Evolutionary conservation across 2,888 invertebrate genomes (phyloP).

Genomic region (Monochamus alternatus): DNA sequence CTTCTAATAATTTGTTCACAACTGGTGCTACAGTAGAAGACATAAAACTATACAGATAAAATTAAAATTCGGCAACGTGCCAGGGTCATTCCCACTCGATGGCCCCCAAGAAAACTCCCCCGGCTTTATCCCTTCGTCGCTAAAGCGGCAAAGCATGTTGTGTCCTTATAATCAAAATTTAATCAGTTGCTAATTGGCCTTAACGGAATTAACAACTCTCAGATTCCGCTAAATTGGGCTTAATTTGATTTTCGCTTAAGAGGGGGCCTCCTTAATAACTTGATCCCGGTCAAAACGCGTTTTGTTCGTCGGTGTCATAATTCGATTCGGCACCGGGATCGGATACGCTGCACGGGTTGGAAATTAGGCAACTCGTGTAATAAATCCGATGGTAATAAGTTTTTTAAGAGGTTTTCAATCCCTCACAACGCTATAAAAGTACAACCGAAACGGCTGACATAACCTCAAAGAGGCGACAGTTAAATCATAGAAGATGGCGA

Average conservation of each 20-base stretch:
- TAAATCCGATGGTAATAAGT: too few relatives aligned
- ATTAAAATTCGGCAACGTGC: neutral
- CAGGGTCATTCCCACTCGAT: neutral
- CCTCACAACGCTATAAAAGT: too few relatives aligned
- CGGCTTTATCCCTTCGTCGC: constrained; percentile 6
- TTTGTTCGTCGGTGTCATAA: neutral
- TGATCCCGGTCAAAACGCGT: neutral
- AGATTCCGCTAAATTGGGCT: constrained; percentile 20
- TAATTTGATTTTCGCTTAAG: constrained; percentile 22
- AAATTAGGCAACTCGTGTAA: neutral
- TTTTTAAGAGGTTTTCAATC: too few relatives aligned
- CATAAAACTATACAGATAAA: too few relatives aligned
- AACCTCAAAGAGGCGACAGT: too few relatives aligned
- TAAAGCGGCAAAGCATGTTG: constrained; percentile 27
- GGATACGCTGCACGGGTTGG: neutral
- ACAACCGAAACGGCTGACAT: too few relatives aligned
- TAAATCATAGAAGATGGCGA: too few relatives aligned
- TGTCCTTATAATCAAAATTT: constrained; percentile 26
- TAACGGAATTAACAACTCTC: constrained; percentile 25
- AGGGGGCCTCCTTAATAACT: constrained; percentile 3
- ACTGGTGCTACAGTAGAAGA: too few relatives aligned
- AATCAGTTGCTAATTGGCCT: constrained; percentile 23
- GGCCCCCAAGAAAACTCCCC: neutral
- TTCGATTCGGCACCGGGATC: neutral
- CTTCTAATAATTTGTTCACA: too few relatives aligned